Conservation (phyloP, 2,888 invertebrate species). For the Orgyia antiqua region DNA sequence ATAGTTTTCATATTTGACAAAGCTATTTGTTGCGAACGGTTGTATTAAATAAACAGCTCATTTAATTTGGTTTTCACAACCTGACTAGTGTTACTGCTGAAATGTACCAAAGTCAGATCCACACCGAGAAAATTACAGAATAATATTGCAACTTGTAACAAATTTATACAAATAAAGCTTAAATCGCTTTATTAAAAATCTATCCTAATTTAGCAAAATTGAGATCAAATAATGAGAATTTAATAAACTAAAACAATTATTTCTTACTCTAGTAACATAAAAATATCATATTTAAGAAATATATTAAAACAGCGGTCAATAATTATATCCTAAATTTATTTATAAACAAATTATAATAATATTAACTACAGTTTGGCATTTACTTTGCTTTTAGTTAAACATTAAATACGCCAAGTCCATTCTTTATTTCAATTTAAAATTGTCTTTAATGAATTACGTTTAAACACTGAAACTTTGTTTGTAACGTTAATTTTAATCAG, state of each 20-base stretch:
- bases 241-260: constrained; percentile 28
- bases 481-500: constrained; percentile 10
- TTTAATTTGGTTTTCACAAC: no score
- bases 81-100: no score
- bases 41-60: no score
- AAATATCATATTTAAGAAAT: constrained; percentile 18
- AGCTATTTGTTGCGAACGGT: no score
- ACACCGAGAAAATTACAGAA: neutral
- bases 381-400: constrained; percentile 44
- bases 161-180: constrained; percentile 23
- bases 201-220: constrained; percentile 42
- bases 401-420: constrained; percentile 20
- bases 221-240: constrained; percentile 61
- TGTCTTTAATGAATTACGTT: constrained; percentile 15
- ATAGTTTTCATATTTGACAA: no score
- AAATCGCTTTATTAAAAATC: constrained; percentile 13
- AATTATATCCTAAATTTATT: no score
- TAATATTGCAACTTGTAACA: constrained; percentile 16
- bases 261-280: constrained; percentile 20
- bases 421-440: constrained; percentile 6
- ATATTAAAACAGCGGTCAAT: constrained; percentile 14
- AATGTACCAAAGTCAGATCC: no score
- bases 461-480: constrained; percentile 20
- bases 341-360: constrained; percentile 29
- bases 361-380: constrained; percentile 58